Percentiles rank a stretch among this genome's conserved stretches.
These are phyloP conservation scores for Drosophila nebulosa DNA, from an alignment of 1,140 invertebrate genomes.

Conservation along the genomic window DNA sequence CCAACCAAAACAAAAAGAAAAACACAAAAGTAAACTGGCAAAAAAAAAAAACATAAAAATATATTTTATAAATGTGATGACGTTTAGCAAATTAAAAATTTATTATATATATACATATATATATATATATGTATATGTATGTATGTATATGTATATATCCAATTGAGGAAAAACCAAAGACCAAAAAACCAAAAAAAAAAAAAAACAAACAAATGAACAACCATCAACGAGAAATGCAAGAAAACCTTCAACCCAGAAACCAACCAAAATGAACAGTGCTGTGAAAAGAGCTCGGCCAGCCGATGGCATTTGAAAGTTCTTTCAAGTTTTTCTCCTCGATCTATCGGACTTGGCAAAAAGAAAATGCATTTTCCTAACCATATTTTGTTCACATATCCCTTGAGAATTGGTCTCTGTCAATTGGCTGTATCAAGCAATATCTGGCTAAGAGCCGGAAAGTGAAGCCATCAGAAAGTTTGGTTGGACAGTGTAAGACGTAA, in stretches of 20 bases:
- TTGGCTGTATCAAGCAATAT: too few species aligned
- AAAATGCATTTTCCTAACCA: too few species aligned
- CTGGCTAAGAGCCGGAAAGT: too few species aligned
- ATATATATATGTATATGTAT: too few species aligned
- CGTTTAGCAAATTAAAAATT: slow-evolving; percentile 45
- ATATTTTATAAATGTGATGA: slow-evolving; percentile 68
- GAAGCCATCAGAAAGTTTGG: too few species aligned
- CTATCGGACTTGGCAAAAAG: too few species aligned
- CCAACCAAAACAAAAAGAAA: neutral
- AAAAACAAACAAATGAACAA: slow-evolving; percentile 2
- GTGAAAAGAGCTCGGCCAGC: neutral
- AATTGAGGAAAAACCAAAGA: slow-evolving; percentile 15
- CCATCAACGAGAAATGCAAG: neutral
- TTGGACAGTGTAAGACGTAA: too few species aligned
- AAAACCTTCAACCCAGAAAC: neutral
- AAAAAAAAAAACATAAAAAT: slow-evolving; percentile 9
- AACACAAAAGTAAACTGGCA: neutral
- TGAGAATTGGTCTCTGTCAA: too few species aligned
- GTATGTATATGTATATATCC: neutral
- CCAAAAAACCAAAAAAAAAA: slow-evolving; percentile 25
- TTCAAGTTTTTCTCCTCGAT: slow-evolving; percentile 6
- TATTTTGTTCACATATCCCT: too few species aligned
- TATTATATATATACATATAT: slow-evolving; percentile 1
- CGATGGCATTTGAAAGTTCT: neutral
- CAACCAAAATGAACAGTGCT: neutral